Base-by-base conservation (phyloP, 2,888 invertebrate species). In the Stenoptilia bipunctidactyla region DNA sequence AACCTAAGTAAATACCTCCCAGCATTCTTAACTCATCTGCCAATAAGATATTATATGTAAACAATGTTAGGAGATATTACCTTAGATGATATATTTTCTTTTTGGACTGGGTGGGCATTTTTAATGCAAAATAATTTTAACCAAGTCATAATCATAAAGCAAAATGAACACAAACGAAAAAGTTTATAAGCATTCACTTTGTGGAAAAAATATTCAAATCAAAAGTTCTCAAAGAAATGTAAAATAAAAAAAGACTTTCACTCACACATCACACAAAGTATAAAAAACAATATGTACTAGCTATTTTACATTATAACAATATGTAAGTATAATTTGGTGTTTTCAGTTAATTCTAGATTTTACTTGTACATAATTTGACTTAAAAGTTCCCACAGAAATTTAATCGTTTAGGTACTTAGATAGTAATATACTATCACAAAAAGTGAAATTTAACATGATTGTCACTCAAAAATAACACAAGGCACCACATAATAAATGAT, bases 161-260 rank as follows among this genome's bases (percentile, higher is more conserved):
- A 77, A 77, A 76, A 65, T 68, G 66, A 66, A 68, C 65, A 51
- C 68, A 75, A 52, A 51, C 58, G 52, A 51, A 51, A 41, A 42
- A 38, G 36, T 55, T 51, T 40, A 52, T 57, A 49, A 68, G 66
- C 53, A 71, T 58, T 61, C 72, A 73, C 48, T 66, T 77, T 77
- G 74, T 30, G 12, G 6, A 9, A 8, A 12, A 30, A 30, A 30
- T 30, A 30, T 8, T 30, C 30, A n/a, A 20, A 20, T 30, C 30
- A 4, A 30, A n/a, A 30, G 10, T 30, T n/a, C 30, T 30, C 9
- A 30, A n/a, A 30, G 30, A 30, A 30, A 30, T 30, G 12, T 30
- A 30, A 30, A 30, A n/a, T 4, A 8, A 30, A n/a, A 12, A 8
- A 30, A 30, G 4, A 30, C 3, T 12, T 30, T 30, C 30, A 30